These are phyloP conservation scores for Podabrus alpinus DNA, from an alignment of 2,888 invertebrate species.

Conservation along the genomic window DNA sequence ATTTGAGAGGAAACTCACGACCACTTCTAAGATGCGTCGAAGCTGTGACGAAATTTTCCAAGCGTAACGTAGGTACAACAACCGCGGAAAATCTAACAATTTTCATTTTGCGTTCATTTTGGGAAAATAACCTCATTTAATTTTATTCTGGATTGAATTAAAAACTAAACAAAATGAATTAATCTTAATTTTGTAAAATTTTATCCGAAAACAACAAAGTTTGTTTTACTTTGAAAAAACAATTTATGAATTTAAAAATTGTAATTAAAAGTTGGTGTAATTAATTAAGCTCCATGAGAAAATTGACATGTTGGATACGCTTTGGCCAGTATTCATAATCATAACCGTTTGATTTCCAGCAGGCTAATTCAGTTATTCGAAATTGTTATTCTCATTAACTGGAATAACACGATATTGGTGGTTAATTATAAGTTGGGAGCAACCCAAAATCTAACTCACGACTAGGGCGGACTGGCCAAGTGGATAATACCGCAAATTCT, in stretches of 20 bases:
- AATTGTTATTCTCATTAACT: background rate
- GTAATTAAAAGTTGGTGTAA: background rate
- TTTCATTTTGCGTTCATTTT: background rate
- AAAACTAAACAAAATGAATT: background rate
- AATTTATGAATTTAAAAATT: background rate
- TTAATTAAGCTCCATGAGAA: background rate
- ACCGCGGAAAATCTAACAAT: background rate
- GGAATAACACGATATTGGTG: background rate
- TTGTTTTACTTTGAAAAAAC: background rate
- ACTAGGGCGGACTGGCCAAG: background rate
- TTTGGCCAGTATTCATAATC: background rate
- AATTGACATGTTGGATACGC: background rate
- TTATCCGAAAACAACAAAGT: background rate
- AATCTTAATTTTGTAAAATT: background rate
- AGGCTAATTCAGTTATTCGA: background rate
- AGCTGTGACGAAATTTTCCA: background rate
- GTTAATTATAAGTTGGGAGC: background rate
- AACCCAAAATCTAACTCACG: background rate
- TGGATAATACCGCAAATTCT: too few species aligned
- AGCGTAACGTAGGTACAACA: background rate
- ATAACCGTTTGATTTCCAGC: background rate
- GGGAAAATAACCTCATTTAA: background rate
- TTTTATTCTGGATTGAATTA: background rate
- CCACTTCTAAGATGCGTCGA: background rate
- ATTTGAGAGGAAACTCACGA: background rate